Conservation (phyloP, 2,888 invertebrate species). For the Eupithecia centaureata region DNA sequence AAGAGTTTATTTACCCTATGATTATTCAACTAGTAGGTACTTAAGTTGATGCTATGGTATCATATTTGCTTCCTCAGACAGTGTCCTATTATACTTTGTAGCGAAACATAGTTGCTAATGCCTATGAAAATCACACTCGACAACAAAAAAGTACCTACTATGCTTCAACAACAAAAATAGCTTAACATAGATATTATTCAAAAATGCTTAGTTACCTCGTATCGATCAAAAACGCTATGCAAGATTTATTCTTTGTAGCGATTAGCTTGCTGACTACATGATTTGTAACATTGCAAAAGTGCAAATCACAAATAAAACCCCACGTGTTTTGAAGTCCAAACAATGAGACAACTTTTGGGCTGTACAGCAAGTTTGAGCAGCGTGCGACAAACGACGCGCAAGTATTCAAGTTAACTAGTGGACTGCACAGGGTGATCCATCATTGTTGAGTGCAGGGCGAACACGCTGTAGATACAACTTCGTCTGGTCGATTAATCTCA, state of each 20-base stretch:
- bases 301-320: background rate
- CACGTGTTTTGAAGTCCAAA: background rate
- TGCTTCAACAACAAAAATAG: background rate
- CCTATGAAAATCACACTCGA: background rate
- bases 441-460: constrained; percentile 65
- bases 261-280: background rate
- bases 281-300: background rate
- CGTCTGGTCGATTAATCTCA: constrained; percentile 73
- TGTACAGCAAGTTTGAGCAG: constrained; percentile 23
- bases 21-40: too few relatives aligned
- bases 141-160: background rate
- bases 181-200: background rate
- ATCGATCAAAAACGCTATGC: background rate
- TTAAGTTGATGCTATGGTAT: background rate
- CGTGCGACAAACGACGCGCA: constrained; percentile 61
- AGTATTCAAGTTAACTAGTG: constrained; percentile 60
- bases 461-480: constrained; percentile 69
- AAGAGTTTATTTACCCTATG: too few relatives aligned
- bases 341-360: constrained; percentile 31
- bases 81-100: background rate
- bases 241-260: background rate
- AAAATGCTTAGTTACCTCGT: background rate
- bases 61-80: background rate
- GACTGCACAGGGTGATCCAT: constrained; percentile 66
- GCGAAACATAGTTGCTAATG: background rate